Percentiles rank a stretch among this genome's conserved stretches.
Conservation (phyloP, 2,888 invertebrate genomes). For the Agrilus mali region DNA sequence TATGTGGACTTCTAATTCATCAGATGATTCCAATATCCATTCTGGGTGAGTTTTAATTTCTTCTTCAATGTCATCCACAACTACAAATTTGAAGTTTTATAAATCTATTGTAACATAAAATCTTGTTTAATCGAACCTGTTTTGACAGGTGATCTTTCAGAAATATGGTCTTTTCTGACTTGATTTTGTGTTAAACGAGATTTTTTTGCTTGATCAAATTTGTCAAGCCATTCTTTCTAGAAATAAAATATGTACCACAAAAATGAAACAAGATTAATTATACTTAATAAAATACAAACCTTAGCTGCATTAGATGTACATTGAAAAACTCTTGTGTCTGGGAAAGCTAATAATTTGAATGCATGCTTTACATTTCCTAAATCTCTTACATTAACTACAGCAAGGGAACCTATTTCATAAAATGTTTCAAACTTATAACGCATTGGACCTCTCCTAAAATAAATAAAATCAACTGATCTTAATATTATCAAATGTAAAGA, state of each 20-base stretch:
- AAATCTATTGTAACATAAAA: conserved; percentile 26
- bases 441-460: conserved; percentile 52
- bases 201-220: conserved; percentile 83
- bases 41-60: conserved; percentile 45
- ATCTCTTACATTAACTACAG: conserved; percentile 88
- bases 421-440: conserved; percentile 73
- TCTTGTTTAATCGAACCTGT: conserved; percentile 34
- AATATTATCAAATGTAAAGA: too few species aligned
- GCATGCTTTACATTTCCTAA: conserved; percentile 82
- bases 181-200: conserved; percentile 54
- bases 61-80: conserved; percentile 33
- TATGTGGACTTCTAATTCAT: conserved; percentile 88
- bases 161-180: conserved; percentile 31
- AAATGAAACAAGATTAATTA: conserved; percentile 2
- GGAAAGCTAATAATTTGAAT: conserved; percentile 88
- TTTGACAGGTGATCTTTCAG: conserved; percentile 35
- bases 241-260: conserved; percentile 14
- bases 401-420: conserved; percentile 78
- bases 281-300: conserved; percentile 14
- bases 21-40: conserved; percentile 83
- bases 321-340: conserved; percentile 84
- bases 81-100: conserved; percentile 17
- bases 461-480: too few species aligned
- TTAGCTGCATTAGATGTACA: conserved; percentile 60
- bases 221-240: conserved; percentile 86